Evolutionary conservation across 2,797 vertebrate genomes (phyloP).

Genomic region (Apogon hyalosoma): DNA sequence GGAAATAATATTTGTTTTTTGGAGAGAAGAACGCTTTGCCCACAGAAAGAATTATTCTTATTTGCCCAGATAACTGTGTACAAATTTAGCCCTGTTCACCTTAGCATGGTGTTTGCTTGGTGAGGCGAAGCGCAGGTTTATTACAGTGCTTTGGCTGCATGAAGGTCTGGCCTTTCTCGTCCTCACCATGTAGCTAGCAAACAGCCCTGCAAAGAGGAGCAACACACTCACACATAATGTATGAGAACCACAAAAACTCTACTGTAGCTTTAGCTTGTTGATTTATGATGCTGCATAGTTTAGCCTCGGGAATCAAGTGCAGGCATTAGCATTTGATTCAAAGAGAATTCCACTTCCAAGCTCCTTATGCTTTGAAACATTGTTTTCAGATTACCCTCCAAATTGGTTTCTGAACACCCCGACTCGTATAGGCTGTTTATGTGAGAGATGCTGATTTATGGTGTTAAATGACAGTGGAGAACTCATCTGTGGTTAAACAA

Average conservation of each 20-base stretch:
- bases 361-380: constrained; percentile 43
- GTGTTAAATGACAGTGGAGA: constrained; percentile 70
- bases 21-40: constrained; percentile 36
- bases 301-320: constrained; percentile 48
- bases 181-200: constrained; percentile 25
- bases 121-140: constrained; percentile 18
- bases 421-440: constrained; percentile 42
- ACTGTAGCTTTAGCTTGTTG: constrained; percentile 21
- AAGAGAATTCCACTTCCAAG: constrained; percentile 45
- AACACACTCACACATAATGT: constrained; percentile 13
- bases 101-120: constrained; percentile 36
- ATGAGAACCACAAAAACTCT: constrained; percentile 37
- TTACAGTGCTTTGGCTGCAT: constrained; percentile 9
- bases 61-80: constrained; percentile 56
- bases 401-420: constrained; percentile 49
- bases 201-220: background rate
- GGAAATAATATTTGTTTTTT: constrained; percentile 74
- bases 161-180: constrained; percentile 21
- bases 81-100: constrained; percentile 47
- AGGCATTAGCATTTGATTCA: constrained; percentile 51
- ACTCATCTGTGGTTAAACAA: constrained; percentile 74
- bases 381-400: constrained; percentile 36
- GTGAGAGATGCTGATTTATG: constrained; percentile 72
- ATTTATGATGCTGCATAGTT: constrained; percentile 44
- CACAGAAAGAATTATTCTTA: constrained; percentile 57